Evolutionary conservation across 2,113 vertebrate genomes (phyloP), one percentile per base, ranked within the genome.

Genomic region (Elephas maximus): DNA sequence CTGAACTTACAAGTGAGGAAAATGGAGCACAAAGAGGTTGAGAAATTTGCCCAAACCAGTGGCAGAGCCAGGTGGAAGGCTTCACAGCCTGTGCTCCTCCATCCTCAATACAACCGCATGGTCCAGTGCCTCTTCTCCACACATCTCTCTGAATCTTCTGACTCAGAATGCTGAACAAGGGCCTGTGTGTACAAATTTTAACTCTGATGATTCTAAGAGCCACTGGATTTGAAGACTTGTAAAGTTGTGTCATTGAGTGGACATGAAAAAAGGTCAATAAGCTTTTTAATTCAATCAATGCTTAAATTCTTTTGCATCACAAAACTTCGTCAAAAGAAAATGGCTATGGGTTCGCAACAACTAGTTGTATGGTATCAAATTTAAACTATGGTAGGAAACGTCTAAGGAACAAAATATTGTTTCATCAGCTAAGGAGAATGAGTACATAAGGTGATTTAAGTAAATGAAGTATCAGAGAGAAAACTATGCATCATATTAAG

Each of bases 251-350:
- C 37, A 87, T 94, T 92, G 53, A 80, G 11, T 86, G 77, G 79
- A 95, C 69, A 96, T 73, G 85, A 81, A 69, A 97, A 81, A 95
- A 94, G 63, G 3, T 30, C 88, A 95, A 77, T 8, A 33, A 21
- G 12, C 48, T 97, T 79, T 95, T 85, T n/a, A 97, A 96, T 73
- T 94, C 97, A 97, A 65, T 94, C 97, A 98, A 94, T 91, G 62
- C 6, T 97, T 84, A 67, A 96, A 63, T 81, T 96, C 97, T 96
- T 97, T 76, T 89, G 78, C 44, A 91, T 84, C 44, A 97, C 91
- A 98, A 95, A 51, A 93, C 88, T 90, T 76, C 96, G 94, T 91
- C 67, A 95, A 96, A 97, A 98, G 88, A 81, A 97, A 97, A 44
- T 89, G 6, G 37, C 78, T 88, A 76, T 95, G 74, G 94, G 91